Percentiles rank a stretch among this genome's conserved stretches.
phyloP scores from a whole-genome alignment of 2,113 vertebrate genomes.

The Symphodus melops region DNA sequence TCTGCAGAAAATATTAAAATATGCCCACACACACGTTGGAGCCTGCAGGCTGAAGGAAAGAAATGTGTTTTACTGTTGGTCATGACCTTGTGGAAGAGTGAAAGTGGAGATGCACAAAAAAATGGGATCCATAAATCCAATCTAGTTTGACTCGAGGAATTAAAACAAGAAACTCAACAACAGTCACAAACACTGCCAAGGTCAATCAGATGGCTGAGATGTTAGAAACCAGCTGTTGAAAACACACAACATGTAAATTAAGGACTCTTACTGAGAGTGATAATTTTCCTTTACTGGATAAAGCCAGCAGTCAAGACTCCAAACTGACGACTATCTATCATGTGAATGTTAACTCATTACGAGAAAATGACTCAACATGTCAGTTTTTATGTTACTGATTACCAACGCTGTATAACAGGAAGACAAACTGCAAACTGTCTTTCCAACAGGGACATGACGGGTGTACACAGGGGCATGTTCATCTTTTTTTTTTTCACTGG shows the following conservation, averaged over 20 bases:
- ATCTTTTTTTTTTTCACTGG: too few relatives aligned
- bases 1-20: neutral
- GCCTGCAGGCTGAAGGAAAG: neutral
- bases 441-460: too few relatives aligned
- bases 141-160: neutral
- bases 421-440: too few relatives aligned
- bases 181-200: neutral
- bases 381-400: too few relatives aligned
- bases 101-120: conserved; percentile 3
- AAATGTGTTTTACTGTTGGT: neutral
- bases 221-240: neutral
- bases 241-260: neutral
- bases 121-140: conserved; percentile 3
- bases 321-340: too few relatives aligned
- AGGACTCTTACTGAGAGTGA: neutral
- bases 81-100: neutral
- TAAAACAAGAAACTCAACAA: neutral
- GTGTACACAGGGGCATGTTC: too few relatives aligned
- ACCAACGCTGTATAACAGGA: too few relatives aligned
- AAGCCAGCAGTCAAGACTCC: neutral
- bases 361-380: too few relatives aligned
- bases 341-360: too few relatives aligned
- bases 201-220: neutral
- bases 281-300: neutral
- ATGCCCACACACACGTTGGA: neutral